phyloP scores from a whole-genome alignment of 2,888 invertebrate species.

The Parthenolecanium corni region DNA sequence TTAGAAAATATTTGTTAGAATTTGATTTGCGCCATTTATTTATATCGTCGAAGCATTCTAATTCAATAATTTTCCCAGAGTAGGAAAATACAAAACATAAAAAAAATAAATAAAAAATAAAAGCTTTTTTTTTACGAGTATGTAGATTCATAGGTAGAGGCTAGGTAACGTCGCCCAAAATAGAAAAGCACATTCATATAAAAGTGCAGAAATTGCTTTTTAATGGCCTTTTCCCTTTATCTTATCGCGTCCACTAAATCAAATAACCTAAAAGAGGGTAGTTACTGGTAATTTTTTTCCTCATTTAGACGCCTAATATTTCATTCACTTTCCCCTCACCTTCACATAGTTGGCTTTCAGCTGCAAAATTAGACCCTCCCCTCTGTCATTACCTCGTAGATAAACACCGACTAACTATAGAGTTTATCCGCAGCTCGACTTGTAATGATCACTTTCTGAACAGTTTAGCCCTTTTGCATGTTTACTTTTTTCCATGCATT shows the following conservation, averaged over 20 bases:
- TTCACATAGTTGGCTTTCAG: neutral
- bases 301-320: neutral
- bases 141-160: too few relatives aligned
- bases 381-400: constrained; percentile 15
- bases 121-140: too few relatives aligned
- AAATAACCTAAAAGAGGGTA: constrained; percentile 22
- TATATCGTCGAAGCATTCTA: too few relatives aligned
- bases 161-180: neutral
- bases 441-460: constrained; percentile 20
- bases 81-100: too few relatives aligned
- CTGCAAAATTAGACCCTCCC: constrained; percentile 7
- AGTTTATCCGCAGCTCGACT: constrained; percentile 8
- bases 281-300: neutral
- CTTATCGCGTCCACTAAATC: constrained; percentile 19
- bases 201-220: constrained; percentile 26
- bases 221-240: constrained; percentile 18
- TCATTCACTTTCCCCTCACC: neutral
- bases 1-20: too few relatives aligned
- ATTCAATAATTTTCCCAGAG: too few relatives aligned
- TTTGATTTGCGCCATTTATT: too few relatives aligned
- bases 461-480: too few relatives aligned
- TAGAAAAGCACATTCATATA: constrained; percentile 17
- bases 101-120: too few relatives aligned
- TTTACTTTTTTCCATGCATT: neutral
- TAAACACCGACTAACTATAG: constrained; percentile 20